A percentile compares a stretch with the other conserved stretches of the same genome.
Conservation (phyloP, 2,888 invertebrate species). For the Spisula solida region DNA sequence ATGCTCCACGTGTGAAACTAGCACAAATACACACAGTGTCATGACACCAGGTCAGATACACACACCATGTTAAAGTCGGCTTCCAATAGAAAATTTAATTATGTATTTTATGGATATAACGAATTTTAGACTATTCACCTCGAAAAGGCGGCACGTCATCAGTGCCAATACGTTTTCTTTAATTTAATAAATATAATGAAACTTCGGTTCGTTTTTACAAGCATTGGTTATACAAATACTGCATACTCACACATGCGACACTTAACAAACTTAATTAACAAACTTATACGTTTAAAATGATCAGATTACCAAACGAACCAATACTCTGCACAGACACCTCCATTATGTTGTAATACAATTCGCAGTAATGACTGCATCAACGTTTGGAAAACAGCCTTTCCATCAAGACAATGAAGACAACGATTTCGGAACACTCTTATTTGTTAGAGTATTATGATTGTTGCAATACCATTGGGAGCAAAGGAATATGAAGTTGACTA, state of each 20-base stretch:
- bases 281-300: slow-evolving; percentile 11
- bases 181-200: slow-evolving; percentile 1
- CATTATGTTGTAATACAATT: neutral
- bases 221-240: neutral
- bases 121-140: neutral
- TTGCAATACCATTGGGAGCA: neutral
- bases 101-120: slow-evolving; percentile 19
- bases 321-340: neutral
- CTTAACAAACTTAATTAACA: slow-evolving; percentile 23
- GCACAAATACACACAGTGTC: neutral
- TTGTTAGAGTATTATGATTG: neutral
- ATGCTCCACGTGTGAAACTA: neutral
- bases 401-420: neutral
- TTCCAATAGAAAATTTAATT: neutral
- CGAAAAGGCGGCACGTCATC: neutral
- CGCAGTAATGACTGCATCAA: neutral
- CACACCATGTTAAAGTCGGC: neutral
- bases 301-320: slow-evolving; percentile 10
- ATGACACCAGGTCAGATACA: neutral
- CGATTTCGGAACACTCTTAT: neutral
- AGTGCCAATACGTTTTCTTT: neutral
- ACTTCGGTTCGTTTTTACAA: slow-evolving; percentile 9
- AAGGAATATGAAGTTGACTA: neutral
- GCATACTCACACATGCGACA: slow-evolving; percentile 2
- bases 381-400: neutral